Evolutionary conservation across 2,113 vertebrate species (phyloP).

Genomic region (Zapus hudsonius): DNA sequence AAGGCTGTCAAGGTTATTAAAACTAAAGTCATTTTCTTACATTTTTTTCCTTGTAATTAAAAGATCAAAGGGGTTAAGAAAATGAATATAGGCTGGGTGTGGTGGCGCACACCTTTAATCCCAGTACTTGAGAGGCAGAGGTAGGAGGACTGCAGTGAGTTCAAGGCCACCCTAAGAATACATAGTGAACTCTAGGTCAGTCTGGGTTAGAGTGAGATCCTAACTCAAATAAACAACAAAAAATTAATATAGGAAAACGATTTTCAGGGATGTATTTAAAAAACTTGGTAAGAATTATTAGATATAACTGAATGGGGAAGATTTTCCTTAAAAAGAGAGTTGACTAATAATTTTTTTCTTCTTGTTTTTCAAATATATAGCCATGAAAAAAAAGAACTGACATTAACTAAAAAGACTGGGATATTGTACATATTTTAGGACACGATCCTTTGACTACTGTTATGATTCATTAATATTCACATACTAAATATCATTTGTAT

Average conservation of each 20-base stretch:
- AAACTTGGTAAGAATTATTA: slow-evolving; percentile 19
- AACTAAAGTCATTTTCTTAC: neutral
- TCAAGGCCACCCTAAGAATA: no score
- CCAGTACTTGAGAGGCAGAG: no score
- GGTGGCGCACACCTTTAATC: no score
- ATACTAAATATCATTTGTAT: neutral
- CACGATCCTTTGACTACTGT: neutral
- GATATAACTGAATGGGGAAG: neutral
- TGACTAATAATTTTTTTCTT: neutral
- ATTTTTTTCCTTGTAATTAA: neutral
- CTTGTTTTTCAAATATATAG: neutral
- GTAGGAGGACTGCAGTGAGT: no score
- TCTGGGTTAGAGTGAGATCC: no score
- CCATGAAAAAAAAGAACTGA: neutral
- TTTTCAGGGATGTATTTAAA: slow-evolving; percentile 4
- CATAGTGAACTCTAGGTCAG: no score
- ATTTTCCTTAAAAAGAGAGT: neutral
- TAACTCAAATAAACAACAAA: no score
- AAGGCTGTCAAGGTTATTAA: slow-evolving; percentile 36
- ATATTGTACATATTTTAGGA: neutral
- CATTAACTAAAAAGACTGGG: neutral
- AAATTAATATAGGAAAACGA: slow-evolving; percentile 24
- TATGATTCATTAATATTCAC: slow-evolving; percentile 3
- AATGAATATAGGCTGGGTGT: neutral
- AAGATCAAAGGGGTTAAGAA: neutral